phyloP scores from a whole-genome alignment of 2,113 vertebrate species.

The Rattus norvegicus region GRCr8 NC_086027.1:51428001-51428500 shows the following conservation, averaged over 20 bases:
- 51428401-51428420: not conserved
- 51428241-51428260: not conserved
- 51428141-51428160: not conserved
- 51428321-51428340: not conserved
- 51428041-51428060: not conserved
- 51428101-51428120: not conserved
- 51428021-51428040: not conserved
- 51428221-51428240: not conserved
- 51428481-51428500: not conserved
- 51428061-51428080: not conserved
- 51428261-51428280: not conserved
- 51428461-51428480: accelerated
- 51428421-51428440: accelerated
- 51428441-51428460: not conserved
- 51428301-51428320: not conserved
- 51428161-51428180: not conserved
- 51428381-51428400: not conserved
- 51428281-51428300: not conserved
- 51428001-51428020: too few species aligned
- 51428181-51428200: not conserved
- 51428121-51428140: not conserved
- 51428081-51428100: not conserved
- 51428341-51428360: not conserved
- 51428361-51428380: not conserved
- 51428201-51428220: not conserved